phyloP scores from a whole-genome alignment of 2,113 vertebrate species.

The Gymnocephalus cernua region DNA sequence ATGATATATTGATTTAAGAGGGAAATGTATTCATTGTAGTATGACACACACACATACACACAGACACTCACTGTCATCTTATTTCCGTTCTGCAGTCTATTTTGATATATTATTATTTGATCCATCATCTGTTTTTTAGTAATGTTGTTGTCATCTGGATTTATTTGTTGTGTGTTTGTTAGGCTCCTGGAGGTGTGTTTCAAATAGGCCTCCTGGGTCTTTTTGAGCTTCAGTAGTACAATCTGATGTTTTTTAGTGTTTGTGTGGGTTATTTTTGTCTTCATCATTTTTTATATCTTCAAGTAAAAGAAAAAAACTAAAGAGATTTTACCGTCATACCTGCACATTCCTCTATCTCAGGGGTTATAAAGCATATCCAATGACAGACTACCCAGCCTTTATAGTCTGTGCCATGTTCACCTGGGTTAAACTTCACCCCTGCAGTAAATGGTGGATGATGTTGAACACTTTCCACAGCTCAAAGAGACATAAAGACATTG shows the following conservation, averaged over 20 bases:
- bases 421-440: slow-evolving; percentile 13
- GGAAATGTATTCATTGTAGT: background rate
- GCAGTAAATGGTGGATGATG: slow-evolving; percentile 22
- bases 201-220: slow-evolving; percentile 13
- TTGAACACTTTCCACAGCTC: slow-evolving; percentile 39
- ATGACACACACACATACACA: slow-evolving; percentile 8
- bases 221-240: slow-evolving; percentile 5
- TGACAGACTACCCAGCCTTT: too few species aligned
- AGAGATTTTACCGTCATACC: slow-evolving; percentile 34
- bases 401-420: slow-evolving; percentile 12
- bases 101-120: slow-evolving; percentile 32
- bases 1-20: slow-evolving; percentile 20
- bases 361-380: slow-evolving; percentile 26
- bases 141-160: slow-evolving; percentile 21
- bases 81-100: slow-evolving; percentile 13
- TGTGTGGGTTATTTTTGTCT: slow-evolving; percentile 17
- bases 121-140: slow-evolving; percentile 22
- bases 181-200: slow-evolving; percentile 39
- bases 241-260: slow-evolving; percentile 3
- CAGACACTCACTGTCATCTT: background rate
- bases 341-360: slow-evolving; percentile 10
- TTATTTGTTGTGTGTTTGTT: slow-evolving; percentile 17
- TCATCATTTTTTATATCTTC: slow-evolving; percentile 21
- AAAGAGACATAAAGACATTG: slow-evolving; percentile 47
- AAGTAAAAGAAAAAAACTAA: slow-evolving; percentile 15